Evolutionary conservation across 1,140 invertebrate genomes (phyloP).

Genomic region (Papilio xuthus): DNA sequence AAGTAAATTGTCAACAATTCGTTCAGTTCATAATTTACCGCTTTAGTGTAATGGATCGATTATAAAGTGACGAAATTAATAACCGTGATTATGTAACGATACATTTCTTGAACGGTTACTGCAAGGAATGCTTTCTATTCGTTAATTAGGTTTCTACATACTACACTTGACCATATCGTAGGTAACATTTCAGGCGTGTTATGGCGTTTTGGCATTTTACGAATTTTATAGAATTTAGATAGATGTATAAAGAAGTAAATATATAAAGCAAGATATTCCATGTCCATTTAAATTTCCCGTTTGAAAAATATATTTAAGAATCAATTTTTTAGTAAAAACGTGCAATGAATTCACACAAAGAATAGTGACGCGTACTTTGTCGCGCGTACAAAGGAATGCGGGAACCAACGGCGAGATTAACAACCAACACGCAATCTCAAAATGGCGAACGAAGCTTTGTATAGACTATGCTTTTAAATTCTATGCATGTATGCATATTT

Average conservation of each 20-base stretch:
- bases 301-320: not conserved
- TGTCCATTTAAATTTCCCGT: not conserved
- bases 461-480: not conserved
- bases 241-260: no score
- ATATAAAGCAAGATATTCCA: not conserved
- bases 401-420: conserved; percentile 1
- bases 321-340: not conserved
- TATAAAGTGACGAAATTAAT: no score
- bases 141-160: not conserved
- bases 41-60: no score
- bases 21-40: no score
- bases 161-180: not conserved
- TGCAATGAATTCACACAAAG: not conserved
- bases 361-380: conserved; percentile 12
- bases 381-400: conserved; percentile 17
- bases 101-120: no score
- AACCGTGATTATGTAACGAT: no score
- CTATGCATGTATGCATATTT: not conserved
- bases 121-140: not conserved
- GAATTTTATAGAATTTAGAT: no score
- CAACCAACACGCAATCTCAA: not conserved
- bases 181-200: no score
- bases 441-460: conserved; percentile 19
- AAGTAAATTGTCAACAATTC: no score
- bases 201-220: no score